Evolutionary conservation across 1,140 invertebrate genomes (phyloP), one percentile per base, ranked within the genome.

Genomic region (Pteromalus puparum): DNA sequence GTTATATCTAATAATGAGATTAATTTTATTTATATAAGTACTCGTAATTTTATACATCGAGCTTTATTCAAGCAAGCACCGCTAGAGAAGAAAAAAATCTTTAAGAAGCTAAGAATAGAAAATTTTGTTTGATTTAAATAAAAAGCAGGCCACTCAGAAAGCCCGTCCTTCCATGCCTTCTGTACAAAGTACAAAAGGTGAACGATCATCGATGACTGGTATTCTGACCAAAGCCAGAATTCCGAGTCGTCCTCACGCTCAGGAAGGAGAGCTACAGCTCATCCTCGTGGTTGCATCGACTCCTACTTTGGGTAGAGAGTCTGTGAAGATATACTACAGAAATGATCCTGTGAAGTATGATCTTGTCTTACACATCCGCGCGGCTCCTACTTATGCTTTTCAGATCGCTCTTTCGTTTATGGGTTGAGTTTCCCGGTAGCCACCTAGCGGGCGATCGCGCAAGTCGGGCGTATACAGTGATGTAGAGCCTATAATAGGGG

Each of bases 331-430:
- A 88, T 90, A 93, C 93, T 94, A 93, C 92, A 93, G 93, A 93
- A 93, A 92, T 93, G 92, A 93, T 93, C 93, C 93, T 93, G 92
- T 92, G 92, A 93, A 93, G 93, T 91, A 93, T 91, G 91, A 92
- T 93, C 93, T 93, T 94, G 88, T 87, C 12, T 7, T 70, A 5
- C 5, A 30, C 1, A 0, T 12, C 24, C 13, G 1, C 10, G 28
- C 67, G 26, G 12, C 26, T 26, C 3, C 28, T n/a, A n/a, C 26
- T 70, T 70, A 70, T 70, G 9, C 21, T 26, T 12, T 70, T 15
- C 12, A 70, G 67, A 18, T 13, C 12, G 12, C 2, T 12, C 9
- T 10, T 70, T 70, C 26, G 26, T 30, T 30, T 28, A 18, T 70
- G 9, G 26, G 28, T 18, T 1, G 9, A 18, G 3, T 28, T 70